Evolutionary conservation across 1,140 invertebrate genomes (phyloP).

Genomic region (Drosophila ogumai): DNA sequence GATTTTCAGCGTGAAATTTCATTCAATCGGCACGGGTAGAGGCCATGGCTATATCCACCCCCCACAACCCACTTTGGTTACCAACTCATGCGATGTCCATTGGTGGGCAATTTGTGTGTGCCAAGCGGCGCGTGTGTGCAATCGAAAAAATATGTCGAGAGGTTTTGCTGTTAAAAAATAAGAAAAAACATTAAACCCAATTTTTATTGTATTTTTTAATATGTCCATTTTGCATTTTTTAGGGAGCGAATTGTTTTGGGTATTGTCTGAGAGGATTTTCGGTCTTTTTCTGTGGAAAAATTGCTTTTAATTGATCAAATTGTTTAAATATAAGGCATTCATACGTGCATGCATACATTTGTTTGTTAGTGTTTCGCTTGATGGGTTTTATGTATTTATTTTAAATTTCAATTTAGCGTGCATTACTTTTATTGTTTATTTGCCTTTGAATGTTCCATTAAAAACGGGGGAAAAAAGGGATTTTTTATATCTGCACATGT

Average conservation of each 20-base stretch:
- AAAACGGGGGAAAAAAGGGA: background rate
- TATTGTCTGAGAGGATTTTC: conserved; percentile 31
- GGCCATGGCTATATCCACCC: conserved; percentile 13
- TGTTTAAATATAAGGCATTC: conserved; percentile 61
- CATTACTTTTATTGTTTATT: conserved; percentile 25
- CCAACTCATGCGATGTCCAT: conserved; percentile 37
- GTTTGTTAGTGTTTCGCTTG: conserved; percentile 3
- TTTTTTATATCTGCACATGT: background rate
- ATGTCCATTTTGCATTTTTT: conserved; percentile 21
- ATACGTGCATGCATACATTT: conserved; percentile 28
- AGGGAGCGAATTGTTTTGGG: conserved; percentile 22
- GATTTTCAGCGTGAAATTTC: conserved; percentile 81
- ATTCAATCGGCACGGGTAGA: conserved; percentile 64
- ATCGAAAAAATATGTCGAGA: conserved; percentile 48
- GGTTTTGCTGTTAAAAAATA: conserved; percentile 8
- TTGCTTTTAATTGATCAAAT: conserved; percentile 77
- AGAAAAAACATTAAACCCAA: background rate
- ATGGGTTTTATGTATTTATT: conserved; percentile 1
- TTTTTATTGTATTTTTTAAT: conserved; percentile 10
- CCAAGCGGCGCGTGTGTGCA: conserved; percentile 15
- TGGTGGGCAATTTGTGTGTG: conserved; percentile 60
- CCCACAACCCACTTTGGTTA: background rate
- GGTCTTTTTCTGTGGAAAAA: conserved; percentile 42
- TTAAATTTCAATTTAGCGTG: conserved; percentile 19
- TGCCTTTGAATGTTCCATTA: conserved; percentile 18